Evolutionary conservation across 2,797 vertebrate species (phyloP), one percentile per base, ranked within the genome.

Genomic region (Poecilia velifera): DNA sequence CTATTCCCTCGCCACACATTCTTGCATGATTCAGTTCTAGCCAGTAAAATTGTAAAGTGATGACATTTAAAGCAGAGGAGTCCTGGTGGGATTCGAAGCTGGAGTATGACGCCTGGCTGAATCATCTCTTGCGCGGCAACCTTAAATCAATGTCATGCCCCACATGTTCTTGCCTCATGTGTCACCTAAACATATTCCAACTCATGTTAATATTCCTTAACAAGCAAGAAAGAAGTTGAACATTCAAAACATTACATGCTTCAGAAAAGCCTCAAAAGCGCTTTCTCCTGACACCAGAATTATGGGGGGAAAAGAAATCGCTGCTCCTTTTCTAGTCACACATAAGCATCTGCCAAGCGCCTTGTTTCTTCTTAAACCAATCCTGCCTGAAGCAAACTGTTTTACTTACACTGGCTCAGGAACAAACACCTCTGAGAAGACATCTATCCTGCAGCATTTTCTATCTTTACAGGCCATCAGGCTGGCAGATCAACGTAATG

Each of bases 401-500:
- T 89, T 89, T 79, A 88, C 82, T 90, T 71, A 57, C 81, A 83
- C 31, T 79, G 74, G 81, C 73, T 79, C 68, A 85, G 76, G 78
- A 84, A 76, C 73, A 68, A 73, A 80, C 76, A 53, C 79, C 82
- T 84, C 85, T 84, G 77, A 74, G 75, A 76, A 70, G 77, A 73
- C 82, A 84, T 92, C 89, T 83, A 79, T 88, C 73, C 83, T 75
- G 72, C 45, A 84, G 80, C 34, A 68, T 84, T 87, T 91, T 83
- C 68, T 78, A 74, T 86, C 89, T 90, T 88, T 83, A 85, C 80
- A 70, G 77, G 81, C 81, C 83, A 88, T 88, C 84, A 76, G 77
- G 71, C 80, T 73, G 74, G 59, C 76, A 82, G 62, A 82, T 86
- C 79, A 73, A 72, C 47, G 22, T 46, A 68, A 82, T 79, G 13